phyloP scores from a whole-genome alignment of 1,140 invertebrate species.

The Acyrthosiphon pisum region DNA sequence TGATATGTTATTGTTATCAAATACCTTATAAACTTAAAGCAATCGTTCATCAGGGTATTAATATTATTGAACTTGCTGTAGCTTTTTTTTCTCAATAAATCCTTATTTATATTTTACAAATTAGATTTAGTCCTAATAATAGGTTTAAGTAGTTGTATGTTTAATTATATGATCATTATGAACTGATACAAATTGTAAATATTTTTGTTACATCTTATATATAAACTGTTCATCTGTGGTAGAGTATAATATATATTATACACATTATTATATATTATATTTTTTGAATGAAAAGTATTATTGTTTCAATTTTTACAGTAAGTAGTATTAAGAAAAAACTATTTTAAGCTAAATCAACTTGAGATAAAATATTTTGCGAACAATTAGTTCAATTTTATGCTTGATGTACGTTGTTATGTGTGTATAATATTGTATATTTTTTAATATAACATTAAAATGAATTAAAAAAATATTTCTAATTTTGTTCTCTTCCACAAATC shows the following conservation, averaged over 20 bases:
- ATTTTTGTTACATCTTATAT: background rate
- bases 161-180: background rate
- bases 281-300: background rate
- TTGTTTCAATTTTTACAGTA: constrained; percentile 13
- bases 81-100: background rate
- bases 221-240: background rate
- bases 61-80: background rate
- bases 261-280: background rate
- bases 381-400: constrained; percentile 1
- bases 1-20: background rate
- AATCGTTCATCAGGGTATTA: constrained; percentile 40
- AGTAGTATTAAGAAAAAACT: background rate
- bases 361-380: background rate
- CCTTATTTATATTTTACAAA: background rate
- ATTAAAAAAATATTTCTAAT: background rate
- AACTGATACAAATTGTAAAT: constrained; percentile 10
- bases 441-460: constrained; percentile 29
- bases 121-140: background rate
- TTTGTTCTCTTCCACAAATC: background rate
- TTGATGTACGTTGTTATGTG: constrained; percentile 14
- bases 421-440: constrained; percentile 35
- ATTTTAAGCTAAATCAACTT: background rate
- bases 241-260: background rate
- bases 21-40: constrained; percentile 7
- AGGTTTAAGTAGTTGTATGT: background rate